Conservation (phyloP, 2,797 vertebrate genomes). For the Lithobates pipiens region DNA sequence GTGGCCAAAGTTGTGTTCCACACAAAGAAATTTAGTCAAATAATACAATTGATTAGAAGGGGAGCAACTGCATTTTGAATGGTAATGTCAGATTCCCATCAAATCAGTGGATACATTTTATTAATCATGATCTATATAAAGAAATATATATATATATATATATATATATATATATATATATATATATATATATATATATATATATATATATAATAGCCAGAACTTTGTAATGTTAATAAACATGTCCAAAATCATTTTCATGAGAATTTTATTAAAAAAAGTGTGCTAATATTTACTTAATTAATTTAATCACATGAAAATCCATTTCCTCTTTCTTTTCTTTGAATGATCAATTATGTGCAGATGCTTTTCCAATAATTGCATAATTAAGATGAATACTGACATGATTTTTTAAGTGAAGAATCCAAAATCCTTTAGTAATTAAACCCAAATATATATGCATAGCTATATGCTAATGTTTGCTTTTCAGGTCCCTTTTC, state of each 20-base stretch:
- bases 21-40: conserved; percentile 21
- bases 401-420: background rate
- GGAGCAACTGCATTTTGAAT: background rate
- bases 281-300: background rate
- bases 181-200: background rate
- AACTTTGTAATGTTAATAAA: background rate
- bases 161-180: background rate
- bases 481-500: too few species aligned
- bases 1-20: conserved; percentile 13
- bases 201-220: background rate
- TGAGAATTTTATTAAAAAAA: background rate
- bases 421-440: too few species aligned
- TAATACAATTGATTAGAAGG: conserved; percentile 2
- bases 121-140: background rate
- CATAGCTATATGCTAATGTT: too few species aligned
- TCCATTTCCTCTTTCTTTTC: too few species aligned
- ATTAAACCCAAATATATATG: too few species aligned
- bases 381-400: background rate
- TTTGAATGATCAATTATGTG: background rate
- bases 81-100: background rate
- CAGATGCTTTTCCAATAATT: background rate
- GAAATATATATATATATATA: background rate
- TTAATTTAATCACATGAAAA: background rate
- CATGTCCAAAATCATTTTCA: too few species aligned
- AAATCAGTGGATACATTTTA: background rate